These are phyloP conservation scores for Triplophysa tibetana DNA, from an alignment of 2,113 vertebrate genomes.

Conservation along the genomic window DNA sequence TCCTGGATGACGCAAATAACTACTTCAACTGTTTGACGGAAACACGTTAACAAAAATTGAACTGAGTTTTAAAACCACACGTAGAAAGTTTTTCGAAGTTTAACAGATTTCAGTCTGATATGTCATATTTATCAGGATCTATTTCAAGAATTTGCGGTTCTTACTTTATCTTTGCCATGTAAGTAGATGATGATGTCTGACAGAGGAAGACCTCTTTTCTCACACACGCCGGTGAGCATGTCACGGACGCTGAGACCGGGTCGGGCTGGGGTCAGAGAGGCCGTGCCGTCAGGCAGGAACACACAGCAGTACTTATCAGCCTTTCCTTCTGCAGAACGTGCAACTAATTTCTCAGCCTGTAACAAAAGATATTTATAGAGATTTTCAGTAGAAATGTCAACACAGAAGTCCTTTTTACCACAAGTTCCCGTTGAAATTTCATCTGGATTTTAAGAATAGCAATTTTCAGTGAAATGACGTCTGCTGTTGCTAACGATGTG, in stretches of 20 bases:
- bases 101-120: no score
- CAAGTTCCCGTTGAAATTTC: no score
- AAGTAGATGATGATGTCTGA: conserved; percentile 90
- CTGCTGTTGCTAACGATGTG: no score
- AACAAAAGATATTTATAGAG: neutral
- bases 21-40: neutral
- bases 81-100: no score
- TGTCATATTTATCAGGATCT: neutral
- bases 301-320: conserved; percentile 90
- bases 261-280: conserved; percentile 83
- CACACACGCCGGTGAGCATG: conserved; percentile 87
- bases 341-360: conserved; percentile 56
- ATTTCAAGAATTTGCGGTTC: neutral
- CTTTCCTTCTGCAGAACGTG: conserved; percentile 55
- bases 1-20: no score
- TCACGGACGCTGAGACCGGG: conserved; percentile 81
- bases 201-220: conserved; percentile 89
- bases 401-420: no score
- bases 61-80: no score
- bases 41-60: neutral
- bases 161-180: conserved; percentile 89
- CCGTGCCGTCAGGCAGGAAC: conserved; percentile 90
- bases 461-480: no score
- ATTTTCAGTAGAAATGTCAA: no score
- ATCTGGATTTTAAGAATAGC: no score